Conservation (phyloP, 92 coral and sea anemone species). For the Paragorgia papillata region DNA sequence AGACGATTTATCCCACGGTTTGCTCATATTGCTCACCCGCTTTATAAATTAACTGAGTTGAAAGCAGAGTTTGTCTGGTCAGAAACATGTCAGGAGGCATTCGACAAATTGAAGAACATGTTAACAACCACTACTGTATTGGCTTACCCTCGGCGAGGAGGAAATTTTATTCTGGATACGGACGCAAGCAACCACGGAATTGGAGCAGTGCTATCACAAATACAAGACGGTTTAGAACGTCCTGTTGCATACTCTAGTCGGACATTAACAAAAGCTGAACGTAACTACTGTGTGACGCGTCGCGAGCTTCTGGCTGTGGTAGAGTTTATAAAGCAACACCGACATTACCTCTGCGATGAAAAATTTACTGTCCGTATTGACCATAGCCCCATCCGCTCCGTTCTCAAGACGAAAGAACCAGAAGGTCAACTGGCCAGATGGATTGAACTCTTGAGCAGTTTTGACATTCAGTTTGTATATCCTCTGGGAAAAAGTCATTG, state of each 20-base stretch:
- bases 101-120: constrained; percentile 1
- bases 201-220: constrained; percentile 62
- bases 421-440: constrained; percentile 69
- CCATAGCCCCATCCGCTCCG: constrained; percentile 58
- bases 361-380: constrained; percentile 58
- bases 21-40: constrained; percentile 50
- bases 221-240: constrained; percentile 41
- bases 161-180: constrained; percentile 19
- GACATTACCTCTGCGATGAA: constrained; percentile 39
- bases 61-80: constrained; percentile 44
- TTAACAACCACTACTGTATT: constrained; percentile 13
- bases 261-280: constrained; percentile 46
- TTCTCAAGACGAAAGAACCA: constrained; percentile 57
- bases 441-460: constrained; percentile 45
- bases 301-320: constrained; percentile 50
- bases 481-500: constrained; percentile 50
- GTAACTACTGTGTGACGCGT: constrained; percentile 50
- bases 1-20: constrained; percentile 44
- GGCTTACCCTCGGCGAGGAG: not conserved
- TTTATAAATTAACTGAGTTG: constrained; percentile 39
- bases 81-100: not conserved
- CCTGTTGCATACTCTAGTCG: constrained; percentile 49
- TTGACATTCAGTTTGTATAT: constrained; percentile 54
- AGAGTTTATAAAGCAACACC: constrained; percentile 44
- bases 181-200: constrained; percentile 46